These are phyloP conservation scores for Calvadosia cruxmelitensis DNA, from an alignment of 30 jellyfish, hydroid and myxozoan genomes.

Conservation along the genomic window DNA sequence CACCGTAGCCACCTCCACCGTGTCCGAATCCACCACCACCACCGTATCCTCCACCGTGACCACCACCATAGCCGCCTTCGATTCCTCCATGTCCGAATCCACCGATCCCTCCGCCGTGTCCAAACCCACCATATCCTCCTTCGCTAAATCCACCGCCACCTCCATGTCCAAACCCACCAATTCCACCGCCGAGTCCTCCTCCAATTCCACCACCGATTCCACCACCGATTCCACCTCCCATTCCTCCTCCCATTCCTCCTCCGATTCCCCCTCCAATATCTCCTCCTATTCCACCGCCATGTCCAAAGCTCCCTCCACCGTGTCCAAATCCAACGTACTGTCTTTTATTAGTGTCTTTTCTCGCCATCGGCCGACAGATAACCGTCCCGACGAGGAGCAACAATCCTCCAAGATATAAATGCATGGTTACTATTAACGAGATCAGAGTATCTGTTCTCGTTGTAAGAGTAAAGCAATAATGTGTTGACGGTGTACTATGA, in stretches of 20 bases:
- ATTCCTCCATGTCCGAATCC: conserved; percentile 34
- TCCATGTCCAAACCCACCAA: conserved; percentile 12
- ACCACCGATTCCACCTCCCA: conserved; percentile 37
- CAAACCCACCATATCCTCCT: conserved; percentile 5
- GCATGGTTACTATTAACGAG: no score
- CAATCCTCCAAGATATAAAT: not conserved
- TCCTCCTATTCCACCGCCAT: conserved; percentile 25
- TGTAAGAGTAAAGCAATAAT: no score
- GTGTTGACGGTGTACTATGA: no score
- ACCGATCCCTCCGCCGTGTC: conserved; percentile 36
- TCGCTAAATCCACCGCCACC: conserved; percentile 29
- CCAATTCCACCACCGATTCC: conserved; percentile 35
- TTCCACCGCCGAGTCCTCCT: conserved; percentile 35
- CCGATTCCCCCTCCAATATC: conserved; percentile 37
- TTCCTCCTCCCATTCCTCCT: conserved; percentile 49
- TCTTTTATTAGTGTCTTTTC: not conserved
- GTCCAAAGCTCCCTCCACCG: conserved; percentile 6
- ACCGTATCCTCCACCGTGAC: conserved; percentile 45
- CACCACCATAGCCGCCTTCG: conserved; percentile 39
- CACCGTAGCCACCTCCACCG: conserved; percentile 26
- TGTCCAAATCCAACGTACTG: not conserved
- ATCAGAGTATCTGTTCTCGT: no score
- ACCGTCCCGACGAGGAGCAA: not conserved
- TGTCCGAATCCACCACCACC: conserved; percentile 21
- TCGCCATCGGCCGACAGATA: not conserved